phyloP scores from a whole-genome alignment of 23 tunicate species.

The Diplosoma virens region DNA sequence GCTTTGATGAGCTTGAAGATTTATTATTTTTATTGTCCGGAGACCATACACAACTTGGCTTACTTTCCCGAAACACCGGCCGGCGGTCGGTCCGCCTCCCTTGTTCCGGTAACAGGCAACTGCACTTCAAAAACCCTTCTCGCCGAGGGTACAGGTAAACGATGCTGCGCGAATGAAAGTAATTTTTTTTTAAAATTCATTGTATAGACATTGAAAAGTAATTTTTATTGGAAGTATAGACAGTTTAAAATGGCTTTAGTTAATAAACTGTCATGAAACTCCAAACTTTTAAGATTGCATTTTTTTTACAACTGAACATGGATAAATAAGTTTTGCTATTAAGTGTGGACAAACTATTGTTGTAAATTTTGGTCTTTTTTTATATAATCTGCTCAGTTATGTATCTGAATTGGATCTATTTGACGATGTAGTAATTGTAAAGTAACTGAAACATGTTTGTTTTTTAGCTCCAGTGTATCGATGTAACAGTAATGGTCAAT shows the following conservation, averaged over 20 bases:
- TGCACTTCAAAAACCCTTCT: slow-evolving; percentile 71
- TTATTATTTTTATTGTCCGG: slow-evolving; percentile 85
- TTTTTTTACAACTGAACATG: too few species aligned
- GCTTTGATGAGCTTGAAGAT: slow-evolving; percentile 67
- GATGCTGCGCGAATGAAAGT: not conserved
- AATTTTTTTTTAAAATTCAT: not conserved
- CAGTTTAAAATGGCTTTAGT: not conserved
- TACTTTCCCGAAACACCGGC: slow-evolving; percentile 68
- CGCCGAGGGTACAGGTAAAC: slow-evolving; percentile 54
- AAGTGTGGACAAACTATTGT: too few species aligned
- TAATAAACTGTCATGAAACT: not conserved
- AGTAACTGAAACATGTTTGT: too few species aligned
- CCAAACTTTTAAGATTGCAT: too few species aligned
- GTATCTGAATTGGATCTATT: not conserved
- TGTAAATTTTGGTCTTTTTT: not conserved
- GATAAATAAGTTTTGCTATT: too few species aligned
- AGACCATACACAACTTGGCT: slow-evolving; percentile 60
- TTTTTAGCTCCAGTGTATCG: slow-evolving; percentile 76
- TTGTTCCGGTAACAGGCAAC: slow-evolving; percentile 60
- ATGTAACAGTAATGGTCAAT: slow-evolving; percentile 93
- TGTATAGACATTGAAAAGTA: not conserved
- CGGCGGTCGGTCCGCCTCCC: slow-evolving; percentile 64
- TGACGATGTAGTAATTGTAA: too few species aligned
- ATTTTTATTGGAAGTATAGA: not conserved
- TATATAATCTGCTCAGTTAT: not conserved